Evolutionary conservation across 2,888 invertebrate species (phyloP), one percentile per base, ranked within the genome.

Genomic region (Tortrix viridana): DNA sequence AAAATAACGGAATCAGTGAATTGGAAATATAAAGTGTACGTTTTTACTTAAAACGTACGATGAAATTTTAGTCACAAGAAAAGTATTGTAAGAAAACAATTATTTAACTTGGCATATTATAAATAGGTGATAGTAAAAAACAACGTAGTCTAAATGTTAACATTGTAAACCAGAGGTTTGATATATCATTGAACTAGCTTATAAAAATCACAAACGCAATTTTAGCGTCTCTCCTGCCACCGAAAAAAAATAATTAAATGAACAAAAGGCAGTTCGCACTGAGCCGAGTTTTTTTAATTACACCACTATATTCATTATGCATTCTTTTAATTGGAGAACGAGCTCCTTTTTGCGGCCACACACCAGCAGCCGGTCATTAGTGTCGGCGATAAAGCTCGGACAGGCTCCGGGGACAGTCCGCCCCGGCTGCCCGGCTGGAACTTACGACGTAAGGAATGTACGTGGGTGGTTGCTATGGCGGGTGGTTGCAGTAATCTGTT

Each of bases 251-350:
- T 22, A 18, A 18, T 49, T 37, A 6, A 50, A 22, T 22, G 23
- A 38, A 62, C 50, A 55, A 23, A 37, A 19, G 19, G 14, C 19
- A 22, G 58, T 50, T 22, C 37, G 37, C 18, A 56, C 44, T 52
- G 26, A 56, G 50, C 46, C 50, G n/a, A 22, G 50, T 48, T 63
- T 52, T 46, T 62, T 58, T 44, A 44, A 52, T 58, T 53, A 53
- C 7, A 41, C 44, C 44, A 19, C 41, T 47, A 38, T 23, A 53
- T 58, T 43, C 41, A 58, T 48, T 58, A 53, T 58, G 53, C 57
- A 63, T 63, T 58, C 58, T 23, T 63, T 41, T 63, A 58, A 63
- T 58, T 63, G 63, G 57, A 63, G 43, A 63, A 63, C 63, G 52
- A 48, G 63, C 58, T 63, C 46, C 62, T 37, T 63, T 63, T 63